Base-by-base conservation (phyloP, 2,888 invertebrate genomes). In the Orthosia cruda region DNA sequence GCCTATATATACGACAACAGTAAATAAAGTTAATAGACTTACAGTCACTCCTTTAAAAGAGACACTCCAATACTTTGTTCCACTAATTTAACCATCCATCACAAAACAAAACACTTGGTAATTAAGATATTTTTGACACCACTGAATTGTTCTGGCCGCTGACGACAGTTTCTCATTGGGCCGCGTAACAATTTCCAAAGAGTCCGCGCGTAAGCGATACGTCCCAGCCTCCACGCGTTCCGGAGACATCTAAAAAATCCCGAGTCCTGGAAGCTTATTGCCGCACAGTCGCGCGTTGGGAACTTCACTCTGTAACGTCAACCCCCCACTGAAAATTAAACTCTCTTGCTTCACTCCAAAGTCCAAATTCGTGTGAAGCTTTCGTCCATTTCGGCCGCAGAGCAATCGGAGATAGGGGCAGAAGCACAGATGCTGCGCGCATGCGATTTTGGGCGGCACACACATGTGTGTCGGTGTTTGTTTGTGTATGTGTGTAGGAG, bases 391-490 rank as follows among this genome's bases (percentile, higher is more conserved):
- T 84, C 62, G 65, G 71, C 77, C 76, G 77, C 69, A 86, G 74
- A 77, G 77, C 67, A 71, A 74, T 81, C 65, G 78, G 88, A 94
- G 93, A 93, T 93, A 94, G 94, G 93, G 94, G 93, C 92, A 92
- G 92, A 93, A 91, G 93, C 93, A 94, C 95, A 96, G 96, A 96
- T 96, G 96, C 95, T 95, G 95, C 91, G 95, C 96, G 96, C 96
- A 96, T 96, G 96, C 96, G 96, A 89, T 91, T 91, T 91, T 58
- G 81, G 77, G 76, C 67, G 79, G 71, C 89, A 87, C 92, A 89
- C 90, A 80, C 82, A 80, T 76, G 75, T 81, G 75, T 85, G 77
- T 86, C 83, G 80, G 86, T 87, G 88, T 90, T 87, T 87, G 83
- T 77, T 79, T 69, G 23, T 66, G 89, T 90, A 88, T 90, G 86